Evolutionary conservation across 2,113 vertebrate genomes (phyloP), one percentile per base, ranked within the genome.

Genomic region (Urocynchramus pylzowi): DNA sequence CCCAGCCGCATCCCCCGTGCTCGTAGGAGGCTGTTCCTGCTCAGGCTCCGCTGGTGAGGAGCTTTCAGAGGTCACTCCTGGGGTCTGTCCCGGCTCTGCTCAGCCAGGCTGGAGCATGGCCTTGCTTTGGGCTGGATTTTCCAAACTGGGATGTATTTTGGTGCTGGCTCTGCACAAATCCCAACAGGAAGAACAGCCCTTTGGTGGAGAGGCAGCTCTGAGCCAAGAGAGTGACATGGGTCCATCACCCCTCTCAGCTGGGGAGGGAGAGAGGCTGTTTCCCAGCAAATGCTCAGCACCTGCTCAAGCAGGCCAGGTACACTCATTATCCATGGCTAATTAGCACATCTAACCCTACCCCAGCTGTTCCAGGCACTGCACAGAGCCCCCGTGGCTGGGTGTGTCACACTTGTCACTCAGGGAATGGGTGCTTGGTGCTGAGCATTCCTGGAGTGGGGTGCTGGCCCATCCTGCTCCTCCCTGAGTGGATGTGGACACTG

Each of bases 1-100:
- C 61, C 77, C 18, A 0, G 17, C 9, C 0, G 0, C 16, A 16
- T 15, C 20, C 56, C 63, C 53, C 0, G 0, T 16, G 67, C 75
- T 20, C 69, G 2, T 4, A 33, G 0, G 1, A 42, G 26, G 60
- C 47, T 0, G 9, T 3, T 90, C n/a, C 74, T 7, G 27, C 63
- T 35, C 7, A 5, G 53, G 49, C 35, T 67, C 67, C 0, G 1
- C 6, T 33, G 41, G 18, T 23, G 11, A 0, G 0, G 69, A 61
- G 54, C 50, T 82, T 65, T 61, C 3, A 7, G 75, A 21, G 31
- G 13, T 37, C 7, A 2, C 33, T n/a, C 1, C 0, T 3, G 10
- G 65, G 47, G 15, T 79, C 57, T 85, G 26, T 45, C 67, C 77
- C 0, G 0, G 26, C 39, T 67, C 67, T 2, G 16, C 59, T 56